phyloP scores from a whole-genome alignment of 2,888 invertebrate genomes.

The Lymantria dispar region DNA sequence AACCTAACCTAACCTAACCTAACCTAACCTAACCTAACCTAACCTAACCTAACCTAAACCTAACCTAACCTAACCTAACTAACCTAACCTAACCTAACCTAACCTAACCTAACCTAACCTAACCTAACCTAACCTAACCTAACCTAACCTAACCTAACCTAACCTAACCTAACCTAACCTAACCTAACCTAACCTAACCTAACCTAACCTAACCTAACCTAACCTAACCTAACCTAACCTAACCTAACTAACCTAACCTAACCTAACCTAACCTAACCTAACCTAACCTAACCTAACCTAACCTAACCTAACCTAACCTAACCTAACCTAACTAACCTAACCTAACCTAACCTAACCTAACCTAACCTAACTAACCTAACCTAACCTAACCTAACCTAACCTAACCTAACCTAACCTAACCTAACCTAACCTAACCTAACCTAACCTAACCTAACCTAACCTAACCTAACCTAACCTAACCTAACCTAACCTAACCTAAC shows the following conservation, averaged over 20 bases:
- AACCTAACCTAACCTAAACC: background rate
- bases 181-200: slow-evolving; percentile 10
- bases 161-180: slow-evolving; percentile 7
- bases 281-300: slow-evolving; percentile 8
- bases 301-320: slow-evolving; percentile 8
- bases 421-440: slow-evolving; percentile 8
- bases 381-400: slow-evolving; percentile 8
- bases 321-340: slow-evolving; percentile 8
- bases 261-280: slow-evolving; percentile 8
- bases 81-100: slow-evolving; percentile 8
- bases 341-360: slow-evolving; percentile 8
- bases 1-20: slow-evolving; percentile 5
- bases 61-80: slow-evolving; percentile 9
- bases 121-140: slow-evolving; percentile 9
- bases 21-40: slow-evolving; percentile 7
- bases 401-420: slow-evolving; percentile 8
- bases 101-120: slow-evolving; percentile 9
- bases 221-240: slow-evolving; percentile 10
- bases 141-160: slow-evolving; percentile 9
- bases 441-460: slow-evolving; percentile 9
- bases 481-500: slow-evolving; percentile 9
- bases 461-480: slow-evolving; percentile 9
- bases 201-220: slow-evolving; percentile 10
- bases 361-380: slow-evolving; percentile 8
- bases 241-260: slow-evolving; percentile 9